Percentiles rank a stretch among this genome's conserved stretches.
phyloP scores from a whole-genome alignment of 2,113 vertebrate genomes.

The Pseudonaja textilis region DNA sequence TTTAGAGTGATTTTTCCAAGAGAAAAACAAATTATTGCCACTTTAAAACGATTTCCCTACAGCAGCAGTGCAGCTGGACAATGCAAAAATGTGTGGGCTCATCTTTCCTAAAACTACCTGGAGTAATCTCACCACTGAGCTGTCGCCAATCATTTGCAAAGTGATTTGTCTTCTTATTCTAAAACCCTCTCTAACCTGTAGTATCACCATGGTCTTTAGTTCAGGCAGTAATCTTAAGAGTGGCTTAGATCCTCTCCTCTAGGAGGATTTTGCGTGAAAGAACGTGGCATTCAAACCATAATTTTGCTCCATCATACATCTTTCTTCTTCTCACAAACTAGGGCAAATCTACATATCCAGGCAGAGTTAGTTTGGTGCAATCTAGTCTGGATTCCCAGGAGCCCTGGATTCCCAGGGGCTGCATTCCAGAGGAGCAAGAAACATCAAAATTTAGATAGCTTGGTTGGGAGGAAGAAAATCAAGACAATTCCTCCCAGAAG shows the following conservation, averaged over 20 bases:
- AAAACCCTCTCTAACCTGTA: slow-evolving; percentile 39
- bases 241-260: not conserved
- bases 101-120: slow-evolving; percentile 73
- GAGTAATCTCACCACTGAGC: slow-evolving; percentile 60
- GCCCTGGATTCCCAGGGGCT: too few species aligned
- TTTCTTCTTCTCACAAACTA: too few species aligned
- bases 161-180: slow-evolving; percentile 35
- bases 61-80: slow-evolving; percentile 57
- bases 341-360: not conserved
- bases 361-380: not conserved
- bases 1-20: slow-evolving; percentile 25
- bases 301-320: not conserved
- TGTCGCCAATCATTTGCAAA: slow-evolving; percentile 51
- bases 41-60: slow-evolving; percentile 44
- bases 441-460: too few species aligned
- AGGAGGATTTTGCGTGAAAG: not conserved
- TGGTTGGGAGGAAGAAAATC: too few species aligned
- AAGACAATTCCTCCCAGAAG: too few species aligned
- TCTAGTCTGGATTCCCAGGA: too few species aligned
- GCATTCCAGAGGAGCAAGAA: too few species aligned
- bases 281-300: not conserved
- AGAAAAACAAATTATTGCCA: slow-evolving; percentile 3
- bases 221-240: slow-evolving; percentile 21
- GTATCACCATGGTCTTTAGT: slow-evolving; percentile 9
- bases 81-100: slow-evolving; percentile 52